These are phyloP conservation scores for Megastigmus dorsalis DNA, from an alignment of 2,888 invertebrate species.

Conservation along the genomic window DNA sequence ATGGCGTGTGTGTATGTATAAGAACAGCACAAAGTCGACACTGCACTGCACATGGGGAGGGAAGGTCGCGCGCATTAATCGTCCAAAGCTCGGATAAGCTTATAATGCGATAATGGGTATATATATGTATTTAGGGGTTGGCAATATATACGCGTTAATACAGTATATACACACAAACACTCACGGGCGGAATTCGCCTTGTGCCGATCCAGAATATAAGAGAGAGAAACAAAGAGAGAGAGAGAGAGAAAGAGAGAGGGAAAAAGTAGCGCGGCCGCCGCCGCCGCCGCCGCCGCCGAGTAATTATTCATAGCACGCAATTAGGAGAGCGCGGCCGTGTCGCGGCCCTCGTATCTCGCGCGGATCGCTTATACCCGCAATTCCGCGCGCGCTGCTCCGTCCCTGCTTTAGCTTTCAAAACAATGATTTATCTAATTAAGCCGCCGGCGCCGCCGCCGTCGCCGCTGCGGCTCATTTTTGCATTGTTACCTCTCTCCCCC, in stretches of 20 bases:
- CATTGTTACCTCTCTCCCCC: background rate
- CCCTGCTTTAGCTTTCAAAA: constrained; percentile 68
- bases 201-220: too few species aligned
- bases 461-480: constrained; percentile 15
- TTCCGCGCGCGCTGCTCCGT: too few species aligned
- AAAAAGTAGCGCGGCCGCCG: constrained; percentile 18
- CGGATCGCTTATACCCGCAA: background rate
- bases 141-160: too few species aligned
- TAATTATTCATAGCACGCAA: constrained; percentile 73
- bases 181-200: background rate
- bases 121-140: too few species aligned
- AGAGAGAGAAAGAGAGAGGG: background rate
- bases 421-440: constrained; percentile 72
- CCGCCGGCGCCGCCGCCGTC: too few species aligned
- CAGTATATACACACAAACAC: too few species aligned
- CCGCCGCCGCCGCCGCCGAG: constrained; percentile 45
- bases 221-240: background rate
- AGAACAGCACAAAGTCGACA: too few species aligned
- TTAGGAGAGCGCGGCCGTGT: constrained; percentile 58
- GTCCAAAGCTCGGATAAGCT: too few species aligned
- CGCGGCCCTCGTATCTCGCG: background rate
- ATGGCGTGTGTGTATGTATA: too few species aligned
- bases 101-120: constrained; percentile 8
- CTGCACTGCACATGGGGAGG: too few species aligned
- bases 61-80: too few species aligned